phyloP scores from a whole-genome alignment of 2,797 vertebrate genomes.

The Mycteria americana region DNA sequence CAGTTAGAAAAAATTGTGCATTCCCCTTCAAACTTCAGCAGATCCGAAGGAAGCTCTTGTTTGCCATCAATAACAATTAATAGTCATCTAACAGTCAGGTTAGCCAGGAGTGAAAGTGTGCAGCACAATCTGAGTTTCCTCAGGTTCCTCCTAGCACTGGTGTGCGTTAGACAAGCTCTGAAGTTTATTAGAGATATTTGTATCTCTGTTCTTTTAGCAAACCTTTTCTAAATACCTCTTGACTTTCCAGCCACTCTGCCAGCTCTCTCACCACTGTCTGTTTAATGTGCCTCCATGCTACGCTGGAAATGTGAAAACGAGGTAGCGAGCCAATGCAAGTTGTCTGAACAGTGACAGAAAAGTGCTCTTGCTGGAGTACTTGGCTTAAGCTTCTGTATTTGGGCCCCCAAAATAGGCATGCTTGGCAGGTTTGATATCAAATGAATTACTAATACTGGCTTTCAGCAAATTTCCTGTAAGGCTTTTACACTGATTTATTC shows the following conservation, averaged over 20 bases:
- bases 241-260: not conserved
- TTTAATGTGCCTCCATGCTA: not conserved
- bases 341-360: not conserved
- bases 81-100: not conserved
- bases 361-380: not conserved
- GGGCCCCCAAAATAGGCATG: not conserved
- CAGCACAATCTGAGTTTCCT: not conserved
- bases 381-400: not conserved
- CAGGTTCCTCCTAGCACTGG: not conserved
- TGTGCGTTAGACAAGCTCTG: not conserved
- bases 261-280: not conserved
- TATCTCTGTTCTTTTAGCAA: not conserved
- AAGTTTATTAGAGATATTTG: not conserved
- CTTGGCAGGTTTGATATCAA: not conserved
- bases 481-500: constrained; percentile 8
- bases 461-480: constrained; percentile 22
- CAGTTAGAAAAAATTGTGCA: not conserved
- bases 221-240: not conserved
- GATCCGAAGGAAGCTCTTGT: not conserved
- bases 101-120: not conserved
- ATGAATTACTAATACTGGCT: not conserved
- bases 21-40: not conserved
- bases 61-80: not conserved
- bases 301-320: not conserved
- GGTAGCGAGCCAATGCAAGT: not conserved